Base-by-base conservation (phyloP, 2,888 invertebrate genomes). In the Uloborus plumipes region DNA sequence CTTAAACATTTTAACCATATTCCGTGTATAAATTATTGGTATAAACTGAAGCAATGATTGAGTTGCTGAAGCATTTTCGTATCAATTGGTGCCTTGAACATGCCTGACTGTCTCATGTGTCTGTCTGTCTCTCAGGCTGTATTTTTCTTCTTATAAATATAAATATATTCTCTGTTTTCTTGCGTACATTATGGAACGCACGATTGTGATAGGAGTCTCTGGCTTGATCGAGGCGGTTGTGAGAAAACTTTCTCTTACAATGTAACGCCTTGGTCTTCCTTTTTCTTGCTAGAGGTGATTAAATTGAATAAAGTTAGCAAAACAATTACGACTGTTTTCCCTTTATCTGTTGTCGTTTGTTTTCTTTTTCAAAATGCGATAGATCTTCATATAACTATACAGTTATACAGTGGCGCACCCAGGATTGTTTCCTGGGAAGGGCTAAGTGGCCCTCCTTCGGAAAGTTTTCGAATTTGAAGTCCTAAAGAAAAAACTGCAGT, bases 81-180 rank as follows among this genome's bases (percentile, higher is more conserved):
- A 79, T 79, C 79, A 79, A 79, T 62, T 50, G 79, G 79, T 79
- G 79, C 79, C 79, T 79, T 79, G 72, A 73, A 79, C 72, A 55
- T 58, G 64, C 65, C 70, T 70, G 70, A 64, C 62, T 64, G 51
- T 70, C 65, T 62, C 47, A 55, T 70, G 9, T 71, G 58, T 71
- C 22, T 71, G 49, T 59, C 77, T 49, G 77, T 64, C 77, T 39
- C 7, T 71, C 65, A 65, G 71, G 71, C 71, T 65, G 65, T 71
- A 78, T 78, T 78, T 78, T 71, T 71, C 78, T 78, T 71, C 78
- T 72, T 70, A 67, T 58, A 76, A 47, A 67, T 67, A 53, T 51
- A 16, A 39, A 39, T 15, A 59, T 51, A 58, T 50, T 72, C 58
- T 78, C 70, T 65, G 58, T 78, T 64, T 71, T 64, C 71, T 78